A percentile compares a stretch with the other conserved stretches of the same genome.
Evolutionary conservation across 2,113 vertebrate genomes (phyloP).

Genomic region (Nipponia nippon): DNA sequence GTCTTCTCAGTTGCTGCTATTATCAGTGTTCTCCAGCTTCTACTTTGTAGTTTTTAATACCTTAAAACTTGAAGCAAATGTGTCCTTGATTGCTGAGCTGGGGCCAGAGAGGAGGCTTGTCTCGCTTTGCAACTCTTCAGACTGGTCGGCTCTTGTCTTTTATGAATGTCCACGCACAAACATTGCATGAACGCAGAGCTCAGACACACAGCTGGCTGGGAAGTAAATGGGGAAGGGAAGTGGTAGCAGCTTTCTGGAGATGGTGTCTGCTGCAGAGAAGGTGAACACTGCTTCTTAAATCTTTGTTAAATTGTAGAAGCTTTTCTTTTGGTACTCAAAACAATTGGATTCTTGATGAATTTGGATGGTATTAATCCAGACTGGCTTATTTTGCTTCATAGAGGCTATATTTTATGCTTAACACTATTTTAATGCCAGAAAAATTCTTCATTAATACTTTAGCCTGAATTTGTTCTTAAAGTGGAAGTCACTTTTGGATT

Average conservation of each 20-base stretch:
- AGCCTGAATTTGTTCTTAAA: not conserved
- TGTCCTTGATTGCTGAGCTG: not conserved
- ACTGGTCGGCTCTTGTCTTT: not conserved
- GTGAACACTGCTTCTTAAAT: not conserved
- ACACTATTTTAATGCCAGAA: not conserved
- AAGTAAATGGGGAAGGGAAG: not conserved
- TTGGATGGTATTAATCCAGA: not conserved
- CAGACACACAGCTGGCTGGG: not conserved
- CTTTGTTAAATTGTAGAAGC: not conserved
- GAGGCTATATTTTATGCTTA: not conserved
- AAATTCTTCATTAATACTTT: not conserved
- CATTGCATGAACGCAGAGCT: not conserved
- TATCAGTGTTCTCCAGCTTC: not conserved
- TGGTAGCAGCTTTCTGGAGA: not conserved
- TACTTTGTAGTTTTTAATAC: not conserved
- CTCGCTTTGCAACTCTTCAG: not conserved
- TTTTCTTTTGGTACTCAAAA: not conserved
- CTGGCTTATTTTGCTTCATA: not conserved
- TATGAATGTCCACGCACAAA: not conserved
- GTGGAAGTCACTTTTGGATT: not conserved
- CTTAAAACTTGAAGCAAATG: not conserved
- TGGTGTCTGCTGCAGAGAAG: not conserved
- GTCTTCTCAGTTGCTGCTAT: not conserved
- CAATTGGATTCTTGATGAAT: not conserved
- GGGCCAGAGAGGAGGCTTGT: not conserved